Evolutionary conservation across 1,140 invertebrate genomes (phyloP).

Genomic region (Mizuhopecten yessoensis): DNA sequence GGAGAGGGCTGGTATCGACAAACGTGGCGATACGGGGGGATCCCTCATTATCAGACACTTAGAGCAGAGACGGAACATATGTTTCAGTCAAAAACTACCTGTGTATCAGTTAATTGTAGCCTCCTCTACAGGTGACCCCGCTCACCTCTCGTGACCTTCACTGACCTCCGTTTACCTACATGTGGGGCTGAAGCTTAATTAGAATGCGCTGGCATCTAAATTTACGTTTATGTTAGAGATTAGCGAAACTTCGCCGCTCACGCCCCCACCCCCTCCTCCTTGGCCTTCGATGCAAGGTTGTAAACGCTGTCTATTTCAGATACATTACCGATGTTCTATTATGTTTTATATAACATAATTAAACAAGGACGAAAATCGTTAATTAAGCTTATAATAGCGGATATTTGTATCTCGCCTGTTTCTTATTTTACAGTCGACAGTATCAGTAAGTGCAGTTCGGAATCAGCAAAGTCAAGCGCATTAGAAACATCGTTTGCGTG

Average conservation of each 20-base stretch:
- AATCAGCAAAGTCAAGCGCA: too few species aligned
- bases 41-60: slow-evolving; percentile 33
- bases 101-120: slow-evolving; percentile 26
- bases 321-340: too few species aligned
- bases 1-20: neutral
- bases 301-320: too few species aligned
- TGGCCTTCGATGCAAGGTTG: neutral
- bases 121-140: slow-evolving; percentile 11
- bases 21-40: neutral
- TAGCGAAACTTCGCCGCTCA: neutral
- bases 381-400: too few species aligned
- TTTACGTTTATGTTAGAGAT: slow-evolving; percentile 4
- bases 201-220: neutral
- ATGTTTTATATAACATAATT: too few species aligned
- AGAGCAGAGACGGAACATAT: neutral
- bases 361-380: too few species aligned
- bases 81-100: neutral
- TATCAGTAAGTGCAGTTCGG: too few species aligned
- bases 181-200: neutral
- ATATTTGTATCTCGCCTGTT: too few species aligned
- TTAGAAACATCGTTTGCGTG: too few species aligned
- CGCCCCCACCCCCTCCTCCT: neutral
- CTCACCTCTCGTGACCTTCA: slow-evolving; percentile 7
- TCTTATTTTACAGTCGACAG: too few species aligned
- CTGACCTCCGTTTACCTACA: slow-evolving; percentile 13